Evolutionary conservation across 1,140 invertebrate genomes (phyloP).

Genomic region (Drosophila ficusphila): DNA sequence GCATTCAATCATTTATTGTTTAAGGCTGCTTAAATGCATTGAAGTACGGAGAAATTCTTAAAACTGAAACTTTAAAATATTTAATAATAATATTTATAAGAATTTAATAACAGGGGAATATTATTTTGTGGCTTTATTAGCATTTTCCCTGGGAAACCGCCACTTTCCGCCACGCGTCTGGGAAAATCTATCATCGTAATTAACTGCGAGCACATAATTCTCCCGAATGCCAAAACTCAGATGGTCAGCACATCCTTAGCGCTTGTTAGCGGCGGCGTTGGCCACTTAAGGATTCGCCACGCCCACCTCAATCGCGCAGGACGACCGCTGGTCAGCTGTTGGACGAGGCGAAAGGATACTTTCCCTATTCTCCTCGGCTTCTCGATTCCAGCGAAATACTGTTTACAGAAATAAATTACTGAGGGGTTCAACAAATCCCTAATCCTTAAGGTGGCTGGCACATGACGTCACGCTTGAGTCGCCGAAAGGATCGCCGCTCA

Average conservation of each 20-base stretch:
- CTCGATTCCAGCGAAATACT: conserved; percentile 66
- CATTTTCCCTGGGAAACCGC: too few relatives aligned
- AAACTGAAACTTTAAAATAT: too few relatives aligned
- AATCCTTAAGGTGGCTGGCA: conserved; percentile 60
- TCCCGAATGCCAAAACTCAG: conserved; percentile 41
- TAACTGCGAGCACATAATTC: not conserved
- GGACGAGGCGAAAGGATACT: conserved; percentile 25
- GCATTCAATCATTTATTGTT: not conserved
- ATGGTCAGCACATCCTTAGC: conserved; percentile 24
- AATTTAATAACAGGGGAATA: too few relatives aligned
- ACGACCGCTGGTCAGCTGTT: conserved; percentile 63
- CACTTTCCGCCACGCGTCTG: conserved; percentile 13
- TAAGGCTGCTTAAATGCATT: too few relatives aligned
- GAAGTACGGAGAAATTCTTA: too few relatives aligned
- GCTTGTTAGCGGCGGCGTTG: conserved; percentile 52
- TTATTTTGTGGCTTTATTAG: too few relatives aligned
- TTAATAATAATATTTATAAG: too few relatives aligned
- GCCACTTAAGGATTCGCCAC: conserved; percentile 61
- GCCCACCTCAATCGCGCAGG: conserved; percentile 40
- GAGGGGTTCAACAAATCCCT: conserved; percentile 67
- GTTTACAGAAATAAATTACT: conserved; percentile 77
- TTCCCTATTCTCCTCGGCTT: conserved; percentile 3
- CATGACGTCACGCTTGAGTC: conserved; percentile 65
- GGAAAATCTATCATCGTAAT: conserved; percentile 20
- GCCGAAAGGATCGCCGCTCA: conserved; percentile 26